A percentile compares a stretch with the other conserved stretches of the same genome.
These are phyloP conservation scores for Synergus japonicus DNA, from an alignment of 2,888 invertebrate species.

Conservation along the genomic window DNA sequence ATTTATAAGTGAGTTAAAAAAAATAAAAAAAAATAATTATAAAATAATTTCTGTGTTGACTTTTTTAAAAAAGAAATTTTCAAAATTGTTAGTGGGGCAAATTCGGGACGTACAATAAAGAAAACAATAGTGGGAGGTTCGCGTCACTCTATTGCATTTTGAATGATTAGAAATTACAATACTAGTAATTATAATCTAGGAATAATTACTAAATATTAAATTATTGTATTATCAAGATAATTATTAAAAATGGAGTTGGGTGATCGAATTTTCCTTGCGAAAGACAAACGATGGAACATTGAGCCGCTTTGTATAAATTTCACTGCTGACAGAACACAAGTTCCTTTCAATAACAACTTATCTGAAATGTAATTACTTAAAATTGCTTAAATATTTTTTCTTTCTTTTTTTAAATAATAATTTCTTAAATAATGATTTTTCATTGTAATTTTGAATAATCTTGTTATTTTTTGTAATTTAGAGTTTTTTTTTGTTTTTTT, in stretches of 20 bases:
- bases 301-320: constrained; percentile 35
- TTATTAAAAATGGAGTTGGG: constrained; percentile 1
- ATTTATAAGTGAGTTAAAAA: too few relatives aligned
- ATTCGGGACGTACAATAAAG: constrained; percentile 1
- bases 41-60: too few relatives aligned
- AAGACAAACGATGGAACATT: constrained; percentile 2
- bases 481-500: background rate
- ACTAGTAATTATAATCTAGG: background rate
- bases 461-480: background rate
- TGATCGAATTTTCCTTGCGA: constrained; percentile 11
- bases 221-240: constrained; percentile 15
- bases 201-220: constrained; percentile 12
- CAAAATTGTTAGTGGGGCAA: background rate
- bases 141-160: constrained; percentile 1
- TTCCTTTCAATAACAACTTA: constrained; percentile 5
- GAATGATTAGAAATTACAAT: background rate
- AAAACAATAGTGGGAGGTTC: background rate
- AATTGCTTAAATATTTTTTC: background rate
- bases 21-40: too few relatives aligned
- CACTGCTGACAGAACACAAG: constrained; percentile 24
- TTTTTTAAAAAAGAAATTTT: background rate
- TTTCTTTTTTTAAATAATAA: background rate
- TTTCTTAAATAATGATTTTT: background rate
- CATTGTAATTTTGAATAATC: background rate
- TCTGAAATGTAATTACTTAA: background rate